Percentiles rank a stretch among this genome's conserved stretches.
phyloP scores from a whole-genome alignment of 2,113 vertebrate species.

The Brachyhypopomus occidentalis region DNA sequence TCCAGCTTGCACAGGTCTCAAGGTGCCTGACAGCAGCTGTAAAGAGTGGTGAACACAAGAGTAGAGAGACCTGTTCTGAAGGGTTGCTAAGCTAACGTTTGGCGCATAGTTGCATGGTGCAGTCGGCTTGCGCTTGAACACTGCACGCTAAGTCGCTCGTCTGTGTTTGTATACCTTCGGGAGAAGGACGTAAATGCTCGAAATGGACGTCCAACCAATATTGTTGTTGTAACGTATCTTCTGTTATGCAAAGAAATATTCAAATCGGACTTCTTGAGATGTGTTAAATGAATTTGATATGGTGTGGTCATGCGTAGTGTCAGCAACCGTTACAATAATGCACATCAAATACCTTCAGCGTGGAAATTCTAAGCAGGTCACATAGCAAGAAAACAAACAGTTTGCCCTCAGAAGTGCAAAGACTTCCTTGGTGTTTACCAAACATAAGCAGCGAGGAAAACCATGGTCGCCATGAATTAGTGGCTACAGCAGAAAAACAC shows the following conservation, averaged over 20 bases:
- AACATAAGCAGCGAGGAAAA: background rate
- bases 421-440: background rate
- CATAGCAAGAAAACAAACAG: background rate
- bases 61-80: background rate
- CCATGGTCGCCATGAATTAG: background rate
- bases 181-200: too few species aligned
- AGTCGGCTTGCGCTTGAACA: background rate
- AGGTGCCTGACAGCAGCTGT: conserved; percentile 17
- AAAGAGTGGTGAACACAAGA: background rate
- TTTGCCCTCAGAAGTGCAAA: background rate
- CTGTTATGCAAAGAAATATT: background rate
- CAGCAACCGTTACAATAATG: background rate
- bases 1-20: conserved; percentile 25
- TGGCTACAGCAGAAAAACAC: background rate
- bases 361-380: too few species aligned
- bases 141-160: background rate
- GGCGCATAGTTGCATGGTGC: background rate
- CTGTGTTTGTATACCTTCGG: background rate
- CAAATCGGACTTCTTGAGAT: background rate
- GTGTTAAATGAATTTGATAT: background rate
- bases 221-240: background rate
- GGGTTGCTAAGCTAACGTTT: conserved; percentile 14
- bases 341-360: background rate
- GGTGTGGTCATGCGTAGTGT: background rate
- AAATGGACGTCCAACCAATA: too few species aligned